Conservation (phyloP, 30 jellyfish, hydroid and myxozoan species). For the Hydractinia echinata region DNA sequence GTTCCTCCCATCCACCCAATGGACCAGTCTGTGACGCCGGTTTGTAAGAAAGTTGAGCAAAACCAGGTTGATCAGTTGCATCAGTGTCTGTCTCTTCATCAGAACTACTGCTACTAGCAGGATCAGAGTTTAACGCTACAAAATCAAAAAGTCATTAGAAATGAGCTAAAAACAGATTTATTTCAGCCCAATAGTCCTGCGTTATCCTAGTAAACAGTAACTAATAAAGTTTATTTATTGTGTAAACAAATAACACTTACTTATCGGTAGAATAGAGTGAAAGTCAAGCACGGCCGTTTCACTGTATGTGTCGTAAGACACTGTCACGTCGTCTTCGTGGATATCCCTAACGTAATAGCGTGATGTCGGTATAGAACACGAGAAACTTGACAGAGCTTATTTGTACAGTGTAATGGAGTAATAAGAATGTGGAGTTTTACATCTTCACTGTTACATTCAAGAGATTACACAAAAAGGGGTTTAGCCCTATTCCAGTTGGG, state of each 20-base stretch:
- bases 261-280: constrained; percentile 53
- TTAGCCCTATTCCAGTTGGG: too few relatives aligned
- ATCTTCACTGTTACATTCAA: too few relatives aligned
- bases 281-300: constrained; percentile 35
- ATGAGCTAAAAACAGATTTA: too few relatives aligned
- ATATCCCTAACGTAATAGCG: constrained; percentile 24
- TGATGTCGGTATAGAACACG: too few relatives aligned
- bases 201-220: neutral
- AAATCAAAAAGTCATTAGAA: too few relatives aligned
- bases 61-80: neutral
- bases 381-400: too few relatives aligned
- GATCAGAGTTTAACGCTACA: too few relatives aligned
- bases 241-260: constrained; percentile 2
- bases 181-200: too few relatives aligned
- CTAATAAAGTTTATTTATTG: neutral
- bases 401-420: too few relatives aligned
- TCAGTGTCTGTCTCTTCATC: constrained; percentile 6
- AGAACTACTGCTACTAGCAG: constrained; percentile 12
- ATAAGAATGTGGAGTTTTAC: too few relatives aligned
- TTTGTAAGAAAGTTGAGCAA: constrained; percentile 37
- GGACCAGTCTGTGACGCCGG: constrained; percentile 57
- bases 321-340: constrained; percentile 51
- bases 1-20: constrained; percentile 87
- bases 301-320: constrained; percentile 63
- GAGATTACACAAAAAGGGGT: too few relatives aligned